A percentile compares a stretch with the other conserved stretches of the same genome.
Conservation (phyloP, 2,797 vertebrate genomes). For the Catamblyrhynchus diadema region DNA sequence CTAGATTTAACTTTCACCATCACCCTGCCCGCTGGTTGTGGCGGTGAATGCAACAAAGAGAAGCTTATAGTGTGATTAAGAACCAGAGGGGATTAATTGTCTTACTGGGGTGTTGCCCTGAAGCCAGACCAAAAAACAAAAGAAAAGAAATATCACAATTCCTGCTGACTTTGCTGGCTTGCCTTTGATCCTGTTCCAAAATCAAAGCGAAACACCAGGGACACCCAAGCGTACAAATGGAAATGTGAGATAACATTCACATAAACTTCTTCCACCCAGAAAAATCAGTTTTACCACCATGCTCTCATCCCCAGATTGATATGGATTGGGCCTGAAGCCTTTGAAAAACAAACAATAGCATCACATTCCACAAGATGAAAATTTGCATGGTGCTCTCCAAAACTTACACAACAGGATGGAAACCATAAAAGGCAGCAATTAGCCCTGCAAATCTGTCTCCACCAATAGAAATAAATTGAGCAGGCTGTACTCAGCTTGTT, state of each 20-base stretch:
- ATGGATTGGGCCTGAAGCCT: neutral
- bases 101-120: neutral
- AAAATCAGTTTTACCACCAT: neutral
- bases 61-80: neutral
- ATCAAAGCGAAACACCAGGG: neutral
- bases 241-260: slow-evolving; percentile 44
- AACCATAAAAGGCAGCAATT: neutral
- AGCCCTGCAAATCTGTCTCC: neutral
- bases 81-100: neutral
- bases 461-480: neutral
- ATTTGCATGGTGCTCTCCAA: neutral
- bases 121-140: neutral
- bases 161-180: neutral
- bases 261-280: slow-evolving; percentile 11
- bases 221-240: neutral
- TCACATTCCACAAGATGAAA: neutral
- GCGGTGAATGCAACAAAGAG: neutral
- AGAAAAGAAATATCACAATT: neutral
- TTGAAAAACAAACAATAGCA: slow-evolving; percentile 10
- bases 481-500: neutral
- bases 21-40: neutral
- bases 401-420: neutral
- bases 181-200: slow-evolving; percentile 32
- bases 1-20: neutral
- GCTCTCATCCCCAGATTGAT: neutral